Base-by-base conservation (phyloP, 53 echinoderm and acorn worm genomes). In the Antedon mediterranea region DNA sequence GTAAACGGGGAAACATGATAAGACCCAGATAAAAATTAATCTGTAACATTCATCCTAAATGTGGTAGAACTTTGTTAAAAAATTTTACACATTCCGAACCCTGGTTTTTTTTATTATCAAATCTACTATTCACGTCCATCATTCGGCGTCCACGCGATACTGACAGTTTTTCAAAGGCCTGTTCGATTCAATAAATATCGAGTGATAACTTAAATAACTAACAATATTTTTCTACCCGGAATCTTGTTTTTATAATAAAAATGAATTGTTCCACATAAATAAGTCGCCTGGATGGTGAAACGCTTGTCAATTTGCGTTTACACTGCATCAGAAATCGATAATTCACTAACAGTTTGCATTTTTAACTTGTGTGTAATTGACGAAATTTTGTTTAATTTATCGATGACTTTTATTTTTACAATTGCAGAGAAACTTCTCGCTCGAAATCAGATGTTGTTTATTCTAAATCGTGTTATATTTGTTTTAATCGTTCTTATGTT, bases 401-500 rank as follows among this genome's bases (percentile, higher is more conserved):
- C 57, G 57, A 57, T 57, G 57, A 20, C 57, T 57, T 57, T 23
- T 57, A 26, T 57, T 57, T 57, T 57, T 23, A 18, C 57, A 57
- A 6, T 18, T 57, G 57, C 23, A 18, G 57, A 57, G 57, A 57
- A 57, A 57, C 20, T 57, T 57, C 9, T 57, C 7, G 57, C 20
- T 57, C 3, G 23, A 2, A 15, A 57, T 57, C 57, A 57, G 57
- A 57, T 57, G 57, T 57, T 57, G 57, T 57, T 57, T 57, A 57
- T 57, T 57, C 57, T 57, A 57, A 57, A 57, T 57, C 23, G 14
- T 57, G 57, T 57, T 23, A 57, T 57, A 57, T 57, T 57, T 57
- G 57, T 57, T 57, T 57, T 57, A 57, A 57, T 57, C 57, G 57
- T 57, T 57, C 57, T 57, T 57, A 57, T 57, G 57, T 57, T 57